These are phyloP conservation scores for Astreopora myriophthalma DNA, from an alignment of 64 coral and sea anemone species.

Conservation along the genomic window DNA sequence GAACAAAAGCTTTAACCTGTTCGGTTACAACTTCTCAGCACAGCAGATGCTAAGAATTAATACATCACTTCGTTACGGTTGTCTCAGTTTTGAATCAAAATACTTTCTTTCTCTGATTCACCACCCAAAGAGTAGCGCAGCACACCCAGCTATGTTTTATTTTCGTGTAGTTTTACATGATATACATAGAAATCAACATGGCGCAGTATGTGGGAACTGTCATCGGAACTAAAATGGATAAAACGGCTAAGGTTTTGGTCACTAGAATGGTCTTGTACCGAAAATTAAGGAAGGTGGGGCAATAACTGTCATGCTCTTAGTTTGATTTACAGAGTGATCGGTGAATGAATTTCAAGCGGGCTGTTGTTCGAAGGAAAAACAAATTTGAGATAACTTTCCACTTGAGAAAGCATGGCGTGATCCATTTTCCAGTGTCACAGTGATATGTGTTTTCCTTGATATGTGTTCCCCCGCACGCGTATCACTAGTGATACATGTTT, in stretches of 20 bases:
- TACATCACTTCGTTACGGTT: no score
- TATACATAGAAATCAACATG: conserved; percentile 58
- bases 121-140: no score
- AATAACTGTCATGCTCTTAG: neutral
- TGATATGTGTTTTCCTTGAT: no score
- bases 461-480: no score
- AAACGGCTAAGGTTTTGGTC: conserved; percentile 97
- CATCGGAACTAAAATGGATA: conserved; percentile 99
- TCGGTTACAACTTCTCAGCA: neutral
- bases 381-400: no score
- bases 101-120: no score
- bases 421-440: no score
- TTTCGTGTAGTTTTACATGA: neutral
- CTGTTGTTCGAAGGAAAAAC: no score
- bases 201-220: conserved; percentile 98
- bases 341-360: neutral
- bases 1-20: no score
- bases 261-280: conserved; percentile 93
- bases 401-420: no score
- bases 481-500: no score
- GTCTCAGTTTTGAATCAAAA: neutral
- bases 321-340: neutral
- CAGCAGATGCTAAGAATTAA: no score
- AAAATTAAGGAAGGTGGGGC: conserved; percentile 83
- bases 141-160: neutral